Conservation (phyloP, 2,888 invertebrate genomes). For the Caenorhabditis becei region DNA sequence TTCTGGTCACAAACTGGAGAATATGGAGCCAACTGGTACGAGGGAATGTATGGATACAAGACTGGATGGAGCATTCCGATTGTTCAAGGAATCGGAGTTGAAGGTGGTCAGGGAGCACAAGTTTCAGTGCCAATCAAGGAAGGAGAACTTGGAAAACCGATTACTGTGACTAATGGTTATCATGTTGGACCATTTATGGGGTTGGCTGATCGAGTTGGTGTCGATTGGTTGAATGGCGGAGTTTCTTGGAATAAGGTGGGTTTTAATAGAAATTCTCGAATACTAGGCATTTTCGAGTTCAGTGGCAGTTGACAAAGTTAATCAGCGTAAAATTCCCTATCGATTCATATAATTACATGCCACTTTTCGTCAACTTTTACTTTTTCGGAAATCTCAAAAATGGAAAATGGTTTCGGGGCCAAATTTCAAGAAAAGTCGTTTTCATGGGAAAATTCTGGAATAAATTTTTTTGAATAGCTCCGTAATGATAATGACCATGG, state of each 20-base stretch:
- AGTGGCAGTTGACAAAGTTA: too few species aligned
- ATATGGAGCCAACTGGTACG: slow-evolving; percentile 77
- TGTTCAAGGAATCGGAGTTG: slow-evolving; percentile 73
- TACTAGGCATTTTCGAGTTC: too few species aligned
- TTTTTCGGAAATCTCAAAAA: too few species aligned
- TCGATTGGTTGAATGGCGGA: slow-evolving; percentile 78
- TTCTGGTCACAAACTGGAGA: slow-evolving; percentile 74
- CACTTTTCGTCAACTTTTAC: too few species aligned
- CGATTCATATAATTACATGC: too few species aligned
- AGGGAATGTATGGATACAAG: slow-evolving; percentile 75
- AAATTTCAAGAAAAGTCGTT: too few species aligned
- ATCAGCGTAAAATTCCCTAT: too few species aligned
- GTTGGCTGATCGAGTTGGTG: slow-evolving; percentile 75
- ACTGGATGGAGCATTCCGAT: slow-evolving; percentile 78
- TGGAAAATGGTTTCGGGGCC: too few species aligned
- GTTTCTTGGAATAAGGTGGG: slow-evolving; percentile 70
- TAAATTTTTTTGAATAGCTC: too few species aligned
- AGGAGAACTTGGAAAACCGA: slow-evolving; percentile 74
- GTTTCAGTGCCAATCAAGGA: slow-evolving; percentile 74
- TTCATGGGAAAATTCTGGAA: neutral
- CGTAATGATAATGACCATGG: too few species aligned
- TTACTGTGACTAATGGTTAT: slow-evolving; percentile 74
- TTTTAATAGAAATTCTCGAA: neutral
- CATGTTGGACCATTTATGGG: slow-evolving; percentile 77
- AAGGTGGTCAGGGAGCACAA: slow-evolving; percentile 74